These are phyloP conservation scores for Turritopsis dohrnii DNA, from an alignment of 30 jellyfish, hydroid and myxozoan genomes.

Conservation along the genomic window DNA sequence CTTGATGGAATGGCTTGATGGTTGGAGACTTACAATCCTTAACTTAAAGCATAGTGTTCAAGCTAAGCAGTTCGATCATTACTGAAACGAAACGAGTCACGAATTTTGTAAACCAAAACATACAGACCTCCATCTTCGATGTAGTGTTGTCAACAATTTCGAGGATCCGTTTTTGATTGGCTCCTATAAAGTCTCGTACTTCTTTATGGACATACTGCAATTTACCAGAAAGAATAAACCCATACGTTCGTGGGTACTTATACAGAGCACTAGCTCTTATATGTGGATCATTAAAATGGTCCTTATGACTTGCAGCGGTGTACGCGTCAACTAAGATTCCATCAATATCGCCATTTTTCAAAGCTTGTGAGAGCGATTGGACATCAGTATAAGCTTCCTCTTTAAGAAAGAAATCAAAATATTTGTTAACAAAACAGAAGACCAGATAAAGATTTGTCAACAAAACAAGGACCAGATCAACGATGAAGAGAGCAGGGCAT, in stretches of 20 bases:
- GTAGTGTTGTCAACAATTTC: conserved; percentile 12
- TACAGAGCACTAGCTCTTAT: neutral
- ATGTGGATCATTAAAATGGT: neutral
- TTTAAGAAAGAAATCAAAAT: neutral
- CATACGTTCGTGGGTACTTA: conserved; percentile 22
- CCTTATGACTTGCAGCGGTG: conserved; percentile 23
- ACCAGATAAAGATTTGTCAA: neutral
- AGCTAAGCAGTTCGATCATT: neutral
- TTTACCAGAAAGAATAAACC: conserved; percentile 25
- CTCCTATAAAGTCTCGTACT: neutral
- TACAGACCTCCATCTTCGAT: conserved; percentile 14
- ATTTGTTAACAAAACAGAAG: no score
- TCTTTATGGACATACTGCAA: conserved; percentile 11
- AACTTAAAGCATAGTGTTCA: no score
- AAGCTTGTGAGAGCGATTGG: neutral
- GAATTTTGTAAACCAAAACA: neutral
- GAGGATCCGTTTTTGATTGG: conserved; percentile 17
- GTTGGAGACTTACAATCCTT: no score
- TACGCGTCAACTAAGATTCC: conserved; percentile 34
- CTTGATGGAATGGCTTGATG: no score
- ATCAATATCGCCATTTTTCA: conserved; percentile 17
- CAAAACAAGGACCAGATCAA: neutral
- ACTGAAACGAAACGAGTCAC: neutral
- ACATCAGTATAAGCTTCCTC: conserved; percentile 2
- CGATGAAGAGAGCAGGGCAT: no score